Evolutionary conservation across 2,113 vertebrate genomes (phyloP).

Genomic region (Aptenodytes patagonicus): DNA sequence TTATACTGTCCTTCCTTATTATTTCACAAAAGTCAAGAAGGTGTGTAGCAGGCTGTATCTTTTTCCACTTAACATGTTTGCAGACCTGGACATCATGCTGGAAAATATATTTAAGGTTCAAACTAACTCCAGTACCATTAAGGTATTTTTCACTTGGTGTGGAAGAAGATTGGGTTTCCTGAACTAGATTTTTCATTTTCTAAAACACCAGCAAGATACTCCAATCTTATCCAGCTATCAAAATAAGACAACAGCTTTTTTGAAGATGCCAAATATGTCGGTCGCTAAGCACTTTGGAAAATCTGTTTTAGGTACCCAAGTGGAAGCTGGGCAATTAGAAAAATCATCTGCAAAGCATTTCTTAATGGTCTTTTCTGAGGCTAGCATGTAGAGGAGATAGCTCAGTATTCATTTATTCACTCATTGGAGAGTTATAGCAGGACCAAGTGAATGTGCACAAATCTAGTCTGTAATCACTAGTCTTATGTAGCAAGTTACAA

Average conservation of each 20-base stretch:
- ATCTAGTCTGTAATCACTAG: background rate
- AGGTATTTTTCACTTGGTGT: background rate
- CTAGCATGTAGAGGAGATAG: background rate
- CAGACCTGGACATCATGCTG: background rate
- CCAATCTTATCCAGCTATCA: background rate
- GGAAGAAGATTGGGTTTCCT: background rate
- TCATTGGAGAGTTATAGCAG: background rate
- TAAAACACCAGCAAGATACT: background rate
- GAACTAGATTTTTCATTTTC: background rate
- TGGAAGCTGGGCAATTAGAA: background rate
- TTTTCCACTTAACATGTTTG: background rate
- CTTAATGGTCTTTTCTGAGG: background rate
- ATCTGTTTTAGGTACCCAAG: background rate
- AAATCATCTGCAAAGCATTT: background rate
- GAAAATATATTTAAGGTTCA: background rate
- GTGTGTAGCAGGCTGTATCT: background rate
- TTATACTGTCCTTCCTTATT: background rate
- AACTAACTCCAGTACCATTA: background rate
- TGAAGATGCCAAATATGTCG: background rate
- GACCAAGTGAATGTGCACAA: background rate
- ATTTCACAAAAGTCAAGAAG: background rate
- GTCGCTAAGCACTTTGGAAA: constrained; percentile 3
- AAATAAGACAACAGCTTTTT: background rate
- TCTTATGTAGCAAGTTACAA: background rate
- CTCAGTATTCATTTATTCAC: background rate